phyloP scores from a whole-genome alignment of 2,113 vertebrate species.

The Cyphomyrus discorhynchus region DNA sequence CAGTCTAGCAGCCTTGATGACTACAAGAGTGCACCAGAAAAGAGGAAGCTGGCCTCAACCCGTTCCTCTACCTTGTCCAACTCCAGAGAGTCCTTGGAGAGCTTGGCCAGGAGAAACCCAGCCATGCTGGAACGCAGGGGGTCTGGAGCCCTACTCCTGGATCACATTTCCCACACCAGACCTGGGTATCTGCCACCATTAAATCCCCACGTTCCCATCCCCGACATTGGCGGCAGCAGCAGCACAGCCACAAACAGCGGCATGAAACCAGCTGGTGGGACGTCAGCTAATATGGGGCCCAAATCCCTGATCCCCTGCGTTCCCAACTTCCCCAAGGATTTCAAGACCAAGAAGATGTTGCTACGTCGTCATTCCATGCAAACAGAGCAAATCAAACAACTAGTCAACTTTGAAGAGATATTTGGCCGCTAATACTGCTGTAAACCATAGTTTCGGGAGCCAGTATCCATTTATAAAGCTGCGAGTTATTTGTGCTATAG shows the following conservation, averaged over 20 bases:
- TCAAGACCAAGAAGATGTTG: slow-evolving; percentile 65
- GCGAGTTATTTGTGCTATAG: background rate
- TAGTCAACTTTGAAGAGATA: slow-evolving; percentile 64
- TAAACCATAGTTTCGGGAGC: slow-evolving; percentile 10
- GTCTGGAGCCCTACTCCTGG: slow-evolving; percentile 62
- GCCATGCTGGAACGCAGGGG: slow-evolving; percentile 59
- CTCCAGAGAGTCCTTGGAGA: slow-evolving; percentile 67
- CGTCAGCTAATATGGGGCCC: slow-evolving; percentile 41
- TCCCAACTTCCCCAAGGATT: slow-evolving; percentile 60
- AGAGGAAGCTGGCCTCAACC: slow-evolving; percentile 60
- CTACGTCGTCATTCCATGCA: slow-evolving; percentile 79
- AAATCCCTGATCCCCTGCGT: slow-evolving; percentile 63
- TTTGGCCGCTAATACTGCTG: slow-evolving; percentile 41
- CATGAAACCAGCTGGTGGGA: slow-evolving; percentile 32
- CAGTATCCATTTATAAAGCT: background rate
- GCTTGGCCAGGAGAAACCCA: slow-evolving; percentile 49
- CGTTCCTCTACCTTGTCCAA: slow-evolving; percentile 58
- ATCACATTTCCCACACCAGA: slow-evolving; percentile 62
- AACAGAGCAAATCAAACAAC: slow-evolving; percentile 78
- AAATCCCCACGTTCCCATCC: slow-evolving; percentile 61
- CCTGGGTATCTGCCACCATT: slow-evolving; percentile 79
- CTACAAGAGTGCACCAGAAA: slow-evolving; percentile 53
- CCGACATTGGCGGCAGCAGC: slow-evolving; percentile 56
- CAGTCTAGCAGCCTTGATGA: slow-evolving; percentile 48
- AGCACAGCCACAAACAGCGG: slow-evolving; percentile 33